Conservation (phyloP, 2,797 vertebrate species). For the Cichlasoma orientale region DNA sequence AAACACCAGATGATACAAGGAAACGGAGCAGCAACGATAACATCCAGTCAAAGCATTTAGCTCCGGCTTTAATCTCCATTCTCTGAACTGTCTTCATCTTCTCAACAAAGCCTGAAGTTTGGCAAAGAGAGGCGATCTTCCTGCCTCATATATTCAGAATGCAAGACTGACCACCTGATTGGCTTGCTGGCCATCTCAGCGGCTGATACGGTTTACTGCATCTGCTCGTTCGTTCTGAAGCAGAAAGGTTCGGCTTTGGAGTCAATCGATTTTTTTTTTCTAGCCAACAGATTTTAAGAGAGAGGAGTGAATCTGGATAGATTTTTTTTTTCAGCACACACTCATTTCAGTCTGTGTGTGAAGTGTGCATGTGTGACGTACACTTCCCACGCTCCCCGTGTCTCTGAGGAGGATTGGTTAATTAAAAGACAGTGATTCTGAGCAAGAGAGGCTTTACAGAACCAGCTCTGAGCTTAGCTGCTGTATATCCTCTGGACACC, state of each 20-base stretch:
- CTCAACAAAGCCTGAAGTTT: slow-evolving; percentile 44
- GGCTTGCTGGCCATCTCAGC: not conserved
- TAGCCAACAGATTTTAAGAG: not conserved
- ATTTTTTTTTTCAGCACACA: not conserved
- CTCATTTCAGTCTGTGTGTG: slow-evolving; percentile 23
- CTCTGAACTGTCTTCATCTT: slow-evolving; percentile 40
- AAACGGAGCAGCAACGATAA: slow-evolving; percentile 17
- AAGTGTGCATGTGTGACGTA: slow-evolving; percentile 30
- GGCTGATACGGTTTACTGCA: slow-evolving; percentile 5
- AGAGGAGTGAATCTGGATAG: not conserved
- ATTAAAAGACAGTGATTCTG: slow-evolving; percentile 67
- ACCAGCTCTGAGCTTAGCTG: slow-evolving; percentile 42
- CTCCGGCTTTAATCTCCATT: slow-evolving; percentile 20
- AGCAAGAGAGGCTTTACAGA: slow-evolving; percentile 48
- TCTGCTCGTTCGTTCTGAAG: slow-evolving; percentile 31
- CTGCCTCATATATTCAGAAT: slow-evolving; percentile 39
- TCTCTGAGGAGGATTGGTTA: slow-evolving; percentile 55
- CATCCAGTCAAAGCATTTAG: slow-evolving; percentile 28
- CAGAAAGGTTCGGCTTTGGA: slow-evolving; percentile 11
- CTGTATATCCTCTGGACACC: slow-evolving; percentile 45
- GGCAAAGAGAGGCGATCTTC: slow-evolving; percentile 46
- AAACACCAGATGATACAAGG: slow-evolving; percentile 14
- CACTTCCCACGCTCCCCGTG: slow-evolving; percentile 55
- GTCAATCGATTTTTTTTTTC: not conserved
- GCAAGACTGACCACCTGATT: slow-evolving; percentile 25